Evolutionary conservation across 2,797 vertebrate species (phyloP).

Genomic region (Sebastes aleutianus): DNA sequence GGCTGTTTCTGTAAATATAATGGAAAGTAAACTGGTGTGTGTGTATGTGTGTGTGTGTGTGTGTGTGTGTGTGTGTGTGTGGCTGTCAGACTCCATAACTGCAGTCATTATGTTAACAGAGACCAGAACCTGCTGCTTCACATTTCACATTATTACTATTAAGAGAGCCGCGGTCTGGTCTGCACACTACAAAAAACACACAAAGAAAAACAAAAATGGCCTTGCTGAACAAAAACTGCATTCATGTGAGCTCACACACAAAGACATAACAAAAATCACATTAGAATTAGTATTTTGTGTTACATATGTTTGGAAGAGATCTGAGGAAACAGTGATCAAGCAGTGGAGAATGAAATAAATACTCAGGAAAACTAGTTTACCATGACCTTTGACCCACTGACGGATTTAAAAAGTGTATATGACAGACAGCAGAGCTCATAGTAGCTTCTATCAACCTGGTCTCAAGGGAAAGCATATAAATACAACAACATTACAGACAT

Average conservation of each 20-base stretch:
- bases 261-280: neutral
- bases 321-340: neutral
- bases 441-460: rapidly evolving
- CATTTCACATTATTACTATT: slow-evolving; percentile 75
- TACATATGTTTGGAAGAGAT: neutral
- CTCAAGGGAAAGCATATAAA: too few relatives aligned
- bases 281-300: neutral
- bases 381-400: neutral
- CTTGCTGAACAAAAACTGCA: slow-evolving; percentile 21
- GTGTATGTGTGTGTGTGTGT: slow-evolving; percentile 9
- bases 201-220: slow-evolving; percentile 1
- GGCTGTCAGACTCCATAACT: slow-evolving; percentile 68
- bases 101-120: slow-evolving; percentile 75
- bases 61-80: slow-evolving; percentile 15
- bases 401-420: neutral
- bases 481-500: too few relatives aligned
- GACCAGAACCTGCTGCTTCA: slow-evolving; percentile 74
- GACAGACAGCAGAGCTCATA: neutral
- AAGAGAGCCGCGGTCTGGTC: slow-evolving; percentile 52
- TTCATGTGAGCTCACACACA: slow-evolving; percentile 18
- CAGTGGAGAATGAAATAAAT: neutral
- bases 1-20: neutral
- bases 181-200: slow-evolving; percentile 6
- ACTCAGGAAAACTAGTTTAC: neutral
- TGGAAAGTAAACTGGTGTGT: neutral